Percentiles rank a stretch among this genome's conserved stretches.
These are phyloP conservation scores for Alviniconcha strummeri DNA, from an alignment of 2,888 invertebrate species.

Conservation along the genomic window DNA sequence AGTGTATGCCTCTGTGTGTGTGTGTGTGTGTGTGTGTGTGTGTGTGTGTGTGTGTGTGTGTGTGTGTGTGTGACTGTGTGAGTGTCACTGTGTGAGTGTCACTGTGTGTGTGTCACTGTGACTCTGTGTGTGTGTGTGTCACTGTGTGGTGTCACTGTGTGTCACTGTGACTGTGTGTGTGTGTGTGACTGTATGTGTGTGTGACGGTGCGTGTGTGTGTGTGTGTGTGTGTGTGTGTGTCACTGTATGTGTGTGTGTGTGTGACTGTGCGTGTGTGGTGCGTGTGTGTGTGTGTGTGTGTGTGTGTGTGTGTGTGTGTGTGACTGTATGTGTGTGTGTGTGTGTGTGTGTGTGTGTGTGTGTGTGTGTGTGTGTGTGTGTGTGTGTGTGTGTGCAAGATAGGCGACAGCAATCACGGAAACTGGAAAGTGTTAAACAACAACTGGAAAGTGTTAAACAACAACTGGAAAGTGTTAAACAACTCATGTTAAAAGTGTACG, in stretches of 20 bases:
- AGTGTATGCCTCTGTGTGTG: not conserved
- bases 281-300: not conserved
- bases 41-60: not conserved
- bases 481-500: too few species aligned
- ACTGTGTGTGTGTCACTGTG: slow-evolving; percentile 1
- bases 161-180: not conserved
- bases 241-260: not conserved
- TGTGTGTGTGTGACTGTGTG: not conserved
- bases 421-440: too few species aligned
- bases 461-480: too few species aligned
- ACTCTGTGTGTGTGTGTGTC: not conserved
- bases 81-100: not conserved
- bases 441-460: too few species aligned
- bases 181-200: not conserved
- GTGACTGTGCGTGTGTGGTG: not conserved
- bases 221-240: not conserved
- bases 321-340: not conserved
- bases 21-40: not conserved
- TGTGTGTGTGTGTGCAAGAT: slow-evolving; percentile 1
- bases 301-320: not conserved
- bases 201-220: not conserved
- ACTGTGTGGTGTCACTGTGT: not conserved
- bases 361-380: not conserved
- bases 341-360: not conserved
- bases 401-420: not conserved